Evolutionary conservation across 2,888 invertebrate species (phyloP).

Genomic region (Drosophila eohydei): DNA sequence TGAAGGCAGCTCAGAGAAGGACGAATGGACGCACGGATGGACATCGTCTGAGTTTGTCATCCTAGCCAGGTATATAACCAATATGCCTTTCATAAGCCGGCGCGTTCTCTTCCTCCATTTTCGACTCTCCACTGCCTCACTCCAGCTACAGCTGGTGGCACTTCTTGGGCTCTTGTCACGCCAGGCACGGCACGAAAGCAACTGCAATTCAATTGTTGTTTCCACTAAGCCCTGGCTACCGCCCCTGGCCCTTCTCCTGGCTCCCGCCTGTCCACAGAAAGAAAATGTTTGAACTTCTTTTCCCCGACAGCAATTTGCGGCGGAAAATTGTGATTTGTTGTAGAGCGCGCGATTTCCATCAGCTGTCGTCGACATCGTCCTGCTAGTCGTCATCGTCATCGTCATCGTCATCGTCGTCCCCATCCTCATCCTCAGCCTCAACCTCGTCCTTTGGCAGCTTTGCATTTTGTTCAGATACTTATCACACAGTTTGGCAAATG

Average conservation of each 20-base stretch:
- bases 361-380: conserved; percentile 61
- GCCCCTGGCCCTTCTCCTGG: background rate
- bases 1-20: too few relatives aligned
- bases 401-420: conserved; percentile 29
- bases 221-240: conserved; percentile 15
- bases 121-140: background rate
- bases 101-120: background rate
- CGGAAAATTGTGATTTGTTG: conserved; percentile 80
- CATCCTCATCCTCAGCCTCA: conserved; percentile 48
- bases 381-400: conserved; percentile 26
- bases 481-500: conserved; percentile 81
- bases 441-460: conserved; percentile 75
- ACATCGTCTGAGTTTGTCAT: too few relatives aligned
- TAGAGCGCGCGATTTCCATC: conserved; percentile 76
- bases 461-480: conserved; percentile 80
- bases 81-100: background rate
- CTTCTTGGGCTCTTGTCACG: conserved; percentile 71
- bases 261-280: conserved; percentile 37
- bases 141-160: conserved; percentile 24
- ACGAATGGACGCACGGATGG: too few relatives aligned
- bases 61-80: background rate
- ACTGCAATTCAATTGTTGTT: conserved; percentile 80
- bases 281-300: conserved; percentile 73
- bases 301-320: conserved; percentile 78
- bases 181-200: conserved; percentile 74